Base-by-base conservation (phyloP, 1,140 invertebrate genomes). In the Hylaeus volcanicus region DNA sequence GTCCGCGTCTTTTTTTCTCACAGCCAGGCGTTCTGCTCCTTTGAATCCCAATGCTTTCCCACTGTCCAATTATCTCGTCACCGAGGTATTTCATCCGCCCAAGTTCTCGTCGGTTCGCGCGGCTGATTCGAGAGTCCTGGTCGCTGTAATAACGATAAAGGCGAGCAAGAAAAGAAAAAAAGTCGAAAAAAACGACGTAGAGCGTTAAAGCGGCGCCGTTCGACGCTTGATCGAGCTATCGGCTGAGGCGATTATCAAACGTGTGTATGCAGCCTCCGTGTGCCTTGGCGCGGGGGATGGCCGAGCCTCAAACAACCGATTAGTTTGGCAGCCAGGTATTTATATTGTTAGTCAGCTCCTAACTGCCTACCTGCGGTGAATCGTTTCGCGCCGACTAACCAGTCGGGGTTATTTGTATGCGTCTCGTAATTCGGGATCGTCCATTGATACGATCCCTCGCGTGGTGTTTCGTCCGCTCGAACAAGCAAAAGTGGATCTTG, bases 41-140 rank as follows among this genome's bases (percentile, higher is more conserved):
- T 69, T 69, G n/a, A 51, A 45, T 41, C 15, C 26, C 61, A 15
- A 14, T 37, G 55, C 26, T 76, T 72, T 43, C 43, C 43, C 12
- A n/a, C 68, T 53, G 43, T 82, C 79, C 75, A 82, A 86, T 85
- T 75, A 80, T 83, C 72, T 41, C 53, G 65, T 68, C 85, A 37
- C 45, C 53, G 56, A 45, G 53, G 53, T 56, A 58, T 71, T 45
- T 73, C 55, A 41, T 11, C 9, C 48, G 68, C 5, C 12, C 53
- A 37, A 55, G 74, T 74, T 83, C 68, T 71, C 53, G 48, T 58
- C 26, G 26, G 61, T 79, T 65, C 75, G 12, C 14, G n/a, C 64
- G 55, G 69, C 56, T 9, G 53, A 60, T 81, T 69, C 53, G 15
- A 75, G 58, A 55, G 41, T 14, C 51, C 53, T 8, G 78, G 12